These are phyloP conservation scores for Sander vitreus DNA, from an alignment of 2,113 vertebrate genomes.

Conservation along the genomic window DNA sequence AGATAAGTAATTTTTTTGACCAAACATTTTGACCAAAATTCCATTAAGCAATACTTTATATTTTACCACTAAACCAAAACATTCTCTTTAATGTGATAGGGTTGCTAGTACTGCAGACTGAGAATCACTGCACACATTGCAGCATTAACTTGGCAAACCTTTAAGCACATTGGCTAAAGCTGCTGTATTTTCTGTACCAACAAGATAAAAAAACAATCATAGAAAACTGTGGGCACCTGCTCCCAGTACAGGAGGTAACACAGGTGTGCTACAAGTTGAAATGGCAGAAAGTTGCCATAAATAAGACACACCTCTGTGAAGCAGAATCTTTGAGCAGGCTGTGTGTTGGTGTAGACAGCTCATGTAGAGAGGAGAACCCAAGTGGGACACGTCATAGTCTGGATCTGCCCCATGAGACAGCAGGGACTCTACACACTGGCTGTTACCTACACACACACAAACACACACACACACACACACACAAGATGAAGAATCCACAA, in stretches of 20 bases:
- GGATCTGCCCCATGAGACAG: conserved; percentile 73
- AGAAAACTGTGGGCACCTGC: not conserved
- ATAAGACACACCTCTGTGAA: conserved; percentile 58
- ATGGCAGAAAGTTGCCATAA: too few relatives aligned
- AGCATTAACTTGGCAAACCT: not conserved
- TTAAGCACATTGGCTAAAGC: not conserved
- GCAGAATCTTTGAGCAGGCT: conserved; percentile 62
- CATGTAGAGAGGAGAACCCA: conserved; percentile 74
- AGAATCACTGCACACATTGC: not conserved
- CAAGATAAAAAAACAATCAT: not conserved
- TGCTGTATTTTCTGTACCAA: not conserved
- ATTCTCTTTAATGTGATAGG: not conserved
- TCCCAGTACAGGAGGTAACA: not conserved
- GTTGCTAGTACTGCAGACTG: not conserved
- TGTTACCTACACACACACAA: conserved; percentile 60
- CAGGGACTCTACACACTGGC: conserved; percentile 71
- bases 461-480: not conserved
- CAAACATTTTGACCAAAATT: too few relatives aligned
- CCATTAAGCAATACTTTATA: not conserved
- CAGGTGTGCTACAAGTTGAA: not conserved
- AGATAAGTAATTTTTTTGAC: too few relatives aligned
- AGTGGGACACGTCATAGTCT: conserved; percentile 53
- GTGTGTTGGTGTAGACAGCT: conserved; percentile 66
- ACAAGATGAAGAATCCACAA: not conserved
- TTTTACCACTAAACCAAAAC: not conserved